Conservation (phyloP, 1,140 invertebrate genomes). For the Condylostylus longicornis region DNA sequence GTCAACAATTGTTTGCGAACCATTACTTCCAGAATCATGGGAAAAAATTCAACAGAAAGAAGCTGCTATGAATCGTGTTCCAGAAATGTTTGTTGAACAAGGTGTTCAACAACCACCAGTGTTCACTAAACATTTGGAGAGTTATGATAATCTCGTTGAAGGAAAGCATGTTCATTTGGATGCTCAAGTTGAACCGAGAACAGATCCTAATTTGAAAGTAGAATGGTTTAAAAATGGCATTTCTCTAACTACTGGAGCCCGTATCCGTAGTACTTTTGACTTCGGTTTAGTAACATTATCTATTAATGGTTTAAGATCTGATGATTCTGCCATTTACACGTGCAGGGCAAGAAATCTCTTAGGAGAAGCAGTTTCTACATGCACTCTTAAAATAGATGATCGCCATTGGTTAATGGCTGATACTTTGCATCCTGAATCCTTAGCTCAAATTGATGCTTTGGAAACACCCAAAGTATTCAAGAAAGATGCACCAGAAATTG, state of each 20-base stretch:
- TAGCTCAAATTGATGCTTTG: constrained; percentile 69
- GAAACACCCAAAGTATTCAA: constrained; percentile 57
- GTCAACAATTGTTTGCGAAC: constrained; percentile 61
- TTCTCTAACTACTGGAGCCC: constrained; percentile 65
- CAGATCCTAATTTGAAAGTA: constrained; percentile 80
- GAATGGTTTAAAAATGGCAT: constrained; percentile 90
- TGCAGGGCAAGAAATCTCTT: constrained; percentile 81
- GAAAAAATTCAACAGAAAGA: constrained; percentile 78
- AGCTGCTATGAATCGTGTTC: constrained; percentile 74
- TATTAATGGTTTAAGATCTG: constrained; percentile 67
- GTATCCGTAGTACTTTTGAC: constrained; percentile 78
- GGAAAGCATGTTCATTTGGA: constrained; percentile 84
- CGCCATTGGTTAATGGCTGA: constrained; percentile 74
- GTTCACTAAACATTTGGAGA: constrained; percentile 79
- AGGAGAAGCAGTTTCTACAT: constrained; percentile 83
- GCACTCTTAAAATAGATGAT: constrained; percentile 78
- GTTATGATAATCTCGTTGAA: constrained; percentile 71
- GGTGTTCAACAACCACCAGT: constrained; percentile 73
- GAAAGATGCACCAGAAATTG: constrained; percentile 52
- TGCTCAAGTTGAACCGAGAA: constrained; percentile 88
- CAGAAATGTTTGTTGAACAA: constrained; percentile 67
- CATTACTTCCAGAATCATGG: constrained; percentile 74
- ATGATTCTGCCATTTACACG: constrained; percentile 88
- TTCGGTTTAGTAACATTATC: constrained; percentile 87
- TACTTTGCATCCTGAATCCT: constrained; percentile 78